Percentiles rank a stretch among this genome's conserved stretches.
phyloP scores from a whole-genome alignment of 2,888 invertebrate genomes.

The Stenoptilia bipunctidactyla region DNA sequence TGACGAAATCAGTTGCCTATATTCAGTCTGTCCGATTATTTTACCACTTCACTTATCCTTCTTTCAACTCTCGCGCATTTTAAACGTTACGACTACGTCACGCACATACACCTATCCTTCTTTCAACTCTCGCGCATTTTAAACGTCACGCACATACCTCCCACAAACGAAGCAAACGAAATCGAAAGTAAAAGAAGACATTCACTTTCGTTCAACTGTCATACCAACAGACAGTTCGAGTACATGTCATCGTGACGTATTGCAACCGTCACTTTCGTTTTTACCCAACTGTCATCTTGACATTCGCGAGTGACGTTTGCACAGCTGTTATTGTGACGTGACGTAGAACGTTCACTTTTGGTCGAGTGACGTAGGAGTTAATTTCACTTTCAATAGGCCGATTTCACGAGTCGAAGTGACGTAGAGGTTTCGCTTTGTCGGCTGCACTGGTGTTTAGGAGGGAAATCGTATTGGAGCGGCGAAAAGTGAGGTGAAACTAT shows the following conservation, averaged over 20 bases:
- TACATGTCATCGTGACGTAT: slow-evolving; percentile 17
- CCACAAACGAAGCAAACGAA: slow-evolving; percentile 22
- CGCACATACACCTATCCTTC: too few species aligned
- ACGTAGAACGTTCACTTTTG: too few species aligned
- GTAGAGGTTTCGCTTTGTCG: slow-evolving; percentile 1
- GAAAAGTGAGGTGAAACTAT: too few species aligned
- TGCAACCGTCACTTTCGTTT: slow-evolving; percentile 9
- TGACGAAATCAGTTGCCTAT: too few species aligned
- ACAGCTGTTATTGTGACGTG: too few species aligned
- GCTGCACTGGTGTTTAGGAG: too few species aligned
- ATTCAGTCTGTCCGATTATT: too few species aligned
- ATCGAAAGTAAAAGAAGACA: slow-evolving; percentile 21
- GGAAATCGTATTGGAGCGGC: too few species aligned
- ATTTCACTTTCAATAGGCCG: slow-evolving; percentile 6
- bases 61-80: slow-evolving; percentile 15
- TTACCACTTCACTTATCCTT: too few species aligned
- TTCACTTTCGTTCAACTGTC: slow-evolving; percentile 12
- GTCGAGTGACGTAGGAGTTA: too few species aligned
- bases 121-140: slow-evolving; percentile 14
- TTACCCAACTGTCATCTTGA: too few species aligned
- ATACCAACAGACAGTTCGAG: slow-evolving; percentile 1
- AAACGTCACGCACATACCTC: slow-evolving; percentile 2
- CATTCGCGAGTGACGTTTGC: too few species aligned
- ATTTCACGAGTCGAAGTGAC: slow-evolving; percentile 6
- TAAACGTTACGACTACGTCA: slow-evolving; percentile 1